Conservation (phyloP, 2,113 vertebrate species). For the Nyctibius bracteatus region DNA sequence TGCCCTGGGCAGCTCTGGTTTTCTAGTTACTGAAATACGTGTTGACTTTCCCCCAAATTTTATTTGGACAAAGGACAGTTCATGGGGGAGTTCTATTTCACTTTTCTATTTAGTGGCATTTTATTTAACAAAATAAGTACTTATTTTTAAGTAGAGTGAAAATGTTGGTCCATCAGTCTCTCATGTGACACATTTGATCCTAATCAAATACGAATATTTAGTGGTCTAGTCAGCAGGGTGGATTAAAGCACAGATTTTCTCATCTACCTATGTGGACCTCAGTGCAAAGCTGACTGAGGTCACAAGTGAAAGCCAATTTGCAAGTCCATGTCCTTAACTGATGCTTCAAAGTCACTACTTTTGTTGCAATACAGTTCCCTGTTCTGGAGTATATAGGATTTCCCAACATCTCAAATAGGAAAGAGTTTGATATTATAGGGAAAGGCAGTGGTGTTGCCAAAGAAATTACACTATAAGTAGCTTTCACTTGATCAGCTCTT, state of each 20-base stretch:
- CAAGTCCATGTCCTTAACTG: neutral
- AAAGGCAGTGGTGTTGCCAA: neutral
- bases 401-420: neutral
- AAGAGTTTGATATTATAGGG: neutral
- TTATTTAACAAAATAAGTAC: neutral
- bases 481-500: neutral
- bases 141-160: neutral
- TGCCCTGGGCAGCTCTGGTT: neutral
- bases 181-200: neutral
- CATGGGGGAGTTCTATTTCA: neutral
- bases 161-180: neutral
- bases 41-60: neutral
- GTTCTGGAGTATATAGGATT: neutral
- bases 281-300: neutral
- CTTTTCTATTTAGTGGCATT: neutral
- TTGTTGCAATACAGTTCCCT: neutral
- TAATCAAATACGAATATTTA: neutral
- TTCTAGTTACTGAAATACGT: neutral
- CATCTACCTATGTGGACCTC: neutral
- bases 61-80: neutral
- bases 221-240: neutral
- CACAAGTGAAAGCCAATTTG: neutral
- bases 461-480: neutral
- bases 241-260: neutral
- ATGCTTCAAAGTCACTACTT: neutral